Percentiles rank a stretch among this genome's conserved stretches.
phyloP scores from a whole-genome alignment of 2,797 vertebrate genomes.

The Gallinago solitaria region DNA sequence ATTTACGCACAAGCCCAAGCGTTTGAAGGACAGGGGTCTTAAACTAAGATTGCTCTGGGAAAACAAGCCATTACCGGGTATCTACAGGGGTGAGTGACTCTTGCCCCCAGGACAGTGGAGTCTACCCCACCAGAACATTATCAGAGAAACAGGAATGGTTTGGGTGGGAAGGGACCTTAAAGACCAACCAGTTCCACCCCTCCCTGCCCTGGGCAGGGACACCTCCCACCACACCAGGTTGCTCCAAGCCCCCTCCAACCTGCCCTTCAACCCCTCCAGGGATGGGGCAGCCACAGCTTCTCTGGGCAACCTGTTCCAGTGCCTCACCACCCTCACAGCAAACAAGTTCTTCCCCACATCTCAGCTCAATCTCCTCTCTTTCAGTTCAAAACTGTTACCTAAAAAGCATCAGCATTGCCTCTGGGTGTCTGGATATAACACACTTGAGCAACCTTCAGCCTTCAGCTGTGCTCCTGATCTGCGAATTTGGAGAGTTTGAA shows the following conservation, averaged over 20 bases:
- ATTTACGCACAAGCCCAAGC: not conserved
- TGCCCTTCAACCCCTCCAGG: too few relatives aligned
- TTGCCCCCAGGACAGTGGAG: fast-evolving
- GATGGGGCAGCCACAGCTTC: too few relatives aligned
- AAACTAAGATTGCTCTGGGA: not conserved
- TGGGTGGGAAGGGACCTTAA: not conserved
- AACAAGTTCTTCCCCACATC: too few relatives aligned
- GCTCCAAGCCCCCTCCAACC: too few relatives aligned
- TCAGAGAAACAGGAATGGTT: not conserved
- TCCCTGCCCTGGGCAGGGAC: too few relatives aligned
- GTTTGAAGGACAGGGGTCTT: not conserved
- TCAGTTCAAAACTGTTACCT: too few relatives aligned
- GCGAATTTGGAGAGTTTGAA: not conserved
- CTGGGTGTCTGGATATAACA: not conserved
- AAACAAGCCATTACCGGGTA: not conserved
- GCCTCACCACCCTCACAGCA: too few relatives aligned
- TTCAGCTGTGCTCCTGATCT: not conserved
- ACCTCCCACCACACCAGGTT: too few relatives aligned
- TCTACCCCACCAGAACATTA: not conserved
- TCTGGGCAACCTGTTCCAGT: too few relatives aligned
- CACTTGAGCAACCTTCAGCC: not conserved
- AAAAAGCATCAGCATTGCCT: not conserved
- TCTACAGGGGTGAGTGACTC: not conserved
- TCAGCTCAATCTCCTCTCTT: too few relatives aligned
- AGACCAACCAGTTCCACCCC: not conserved